Base-by-base conservation (phyloP, 2,888 invertebrate genomes). In the Dicyrtoma fusca region DNA sequence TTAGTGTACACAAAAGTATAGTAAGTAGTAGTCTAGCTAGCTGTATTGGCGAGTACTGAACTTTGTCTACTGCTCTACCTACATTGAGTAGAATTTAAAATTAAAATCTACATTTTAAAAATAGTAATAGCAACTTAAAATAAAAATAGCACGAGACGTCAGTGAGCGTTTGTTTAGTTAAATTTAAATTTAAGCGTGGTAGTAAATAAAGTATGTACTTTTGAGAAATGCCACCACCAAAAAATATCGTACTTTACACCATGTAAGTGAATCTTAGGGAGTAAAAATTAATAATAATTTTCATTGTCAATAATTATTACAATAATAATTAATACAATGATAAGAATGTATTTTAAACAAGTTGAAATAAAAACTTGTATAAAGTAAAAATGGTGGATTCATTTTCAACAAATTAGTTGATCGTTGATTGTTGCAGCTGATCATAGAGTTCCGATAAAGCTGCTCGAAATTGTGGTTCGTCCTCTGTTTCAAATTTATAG, bases 401-500 rank as follows among this genome's bases (percentile, higher is more conserved):
- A 34, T 34, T 34, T 34, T 34, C 34, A 34, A 34, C 14, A 44
- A 34, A 5, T 34, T 34, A 34, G 34, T 34, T 34, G 34, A 34
- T 34, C 34, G 34, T 34, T 11, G 55, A 26, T 26, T 64, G 53
- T 45, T 64, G 64, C 17, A 71, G 47, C 19, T 71, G 63, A 17
- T n/a, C 26, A 23, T 55, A 55, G 2, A 71, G n/a, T 25, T 71
- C 57, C 17, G n/a, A 26, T 42, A 71, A 47, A 19, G 63, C 71
- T 8, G 51, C 55, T 14, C 64, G 53, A 17, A 71, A 71, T 25
- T 53, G 34, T 1, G 71, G 71, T 21, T 71, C 71, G n/a, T 71
- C 71, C n/a, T 71, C 71, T 6, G 57, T 71, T 42, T 71, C 71
- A 26, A 64, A 71, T 47, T 57, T 71, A 21, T 21, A 53, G 34